phyloP scores from a whole-genome alignment of 2,113 vertebrate genomes.

The Rhegmatorhina hoffmannsi region DNA sequence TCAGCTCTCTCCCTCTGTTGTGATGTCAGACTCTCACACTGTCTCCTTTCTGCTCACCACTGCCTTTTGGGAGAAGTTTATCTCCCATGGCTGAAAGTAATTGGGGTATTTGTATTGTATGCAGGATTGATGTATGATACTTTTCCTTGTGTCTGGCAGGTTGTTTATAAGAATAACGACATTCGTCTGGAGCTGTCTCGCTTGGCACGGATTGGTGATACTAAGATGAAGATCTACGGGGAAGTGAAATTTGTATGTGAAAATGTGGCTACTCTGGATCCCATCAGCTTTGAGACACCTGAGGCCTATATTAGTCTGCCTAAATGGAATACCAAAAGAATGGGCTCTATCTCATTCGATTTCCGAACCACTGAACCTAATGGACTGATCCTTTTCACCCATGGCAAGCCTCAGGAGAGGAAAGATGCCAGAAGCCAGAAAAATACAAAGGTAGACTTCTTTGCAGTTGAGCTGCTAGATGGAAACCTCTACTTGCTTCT shows the following conservation, averaged over 20 bases:
- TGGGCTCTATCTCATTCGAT: slow-evolving; percentile 97
- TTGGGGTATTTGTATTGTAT: slow-evolving; percentile 42
- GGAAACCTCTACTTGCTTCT: slow-evolving; percentile 92
- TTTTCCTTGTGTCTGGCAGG: slow-evolving; percentile 78
- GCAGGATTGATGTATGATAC: slow-evolving; percentile 69
- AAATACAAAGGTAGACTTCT: slow-evolving; percentile 97
- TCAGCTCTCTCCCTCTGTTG: neutral
- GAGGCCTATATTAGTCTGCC: slow-evolving; percentile 94
- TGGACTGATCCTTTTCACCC: slow-evolving; percentile 95
- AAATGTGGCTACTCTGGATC: slow-evolving; percentile 94
- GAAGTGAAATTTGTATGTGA: slow-evolving; percentile 95
- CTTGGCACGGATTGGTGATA: slow-evolving; percentile 92
- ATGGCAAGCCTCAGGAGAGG: slow-evolving; percentile 91
- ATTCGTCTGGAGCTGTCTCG: slow-evolving; percentile 96
- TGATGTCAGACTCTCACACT: neutral
- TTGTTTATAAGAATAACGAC: slow-evolving; percentile 98
- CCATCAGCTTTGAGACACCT: slow-evolving; percentile 95
- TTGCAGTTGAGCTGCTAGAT: slow-evolving; percentile 94
- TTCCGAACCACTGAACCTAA: slow-evolving; percentile 96
- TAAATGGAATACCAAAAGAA: slow-evolving; percentile 97
- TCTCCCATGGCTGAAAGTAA: slow-evolving; percentile 35
- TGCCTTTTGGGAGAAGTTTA: slow-evolving; percentile 34
- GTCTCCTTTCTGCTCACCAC: neutral
- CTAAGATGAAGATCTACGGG: slow-evolving; percentile 98
- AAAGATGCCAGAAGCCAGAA: slow-evolving; percentile 89